Base-by-base conservation (phyloP, 2,888 invertebrate genomes). In the Laspeyria flexula region DNA sequence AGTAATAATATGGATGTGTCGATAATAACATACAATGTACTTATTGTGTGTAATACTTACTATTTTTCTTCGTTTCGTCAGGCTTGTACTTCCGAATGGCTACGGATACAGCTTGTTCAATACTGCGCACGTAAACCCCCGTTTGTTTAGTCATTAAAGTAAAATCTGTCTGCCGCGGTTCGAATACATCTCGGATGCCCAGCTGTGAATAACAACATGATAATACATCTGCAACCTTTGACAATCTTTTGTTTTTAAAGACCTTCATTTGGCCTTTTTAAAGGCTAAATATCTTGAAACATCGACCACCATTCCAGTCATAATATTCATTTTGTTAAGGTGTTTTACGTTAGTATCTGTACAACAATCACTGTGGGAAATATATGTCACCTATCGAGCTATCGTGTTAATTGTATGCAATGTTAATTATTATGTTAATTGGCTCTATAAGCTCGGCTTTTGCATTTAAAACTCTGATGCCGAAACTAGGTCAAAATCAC, bases 101-200 rank as follows among this genome's bases (percentile, higher is more conserved):
- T 11, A 97, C 96, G 43, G 96, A 96, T 55, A 97, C 96, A 12
- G 96, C 95, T 85, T 97, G 97, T 83, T 97, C 96, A 68, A 97
- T 95, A 82, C 96, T 96, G 47, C 96, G 95, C 27, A 96, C 96
- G 76, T 96, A 97, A 50, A 96, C 94, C 30, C 95, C 95, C n/a
- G 93, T 86, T 74, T 96, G 96, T 13, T 93, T 92, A 23, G 97
- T 96, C 96, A 97, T 96, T 49, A 95, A 95, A 12, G 95, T 93
- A 75, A 97, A 95, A 86, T 97, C 96, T 1, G 95, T 95, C 56
- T 95, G 94, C 51, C 95, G 93, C 1, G 97, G 96, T 82, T 97
- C 96, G 78, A 97, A 97, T 37, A 96, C 95, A 75, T 96, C 95
- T 60, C 94, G 90, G 59, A 97, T 94, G 30, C 96, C 96, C 69